Evolutionary conservation across 2,797 vertebrate genomes (phyloP), one percentile per base, ranked within the genome.

Genomic region (Megaceryle alcyon): DNA sequence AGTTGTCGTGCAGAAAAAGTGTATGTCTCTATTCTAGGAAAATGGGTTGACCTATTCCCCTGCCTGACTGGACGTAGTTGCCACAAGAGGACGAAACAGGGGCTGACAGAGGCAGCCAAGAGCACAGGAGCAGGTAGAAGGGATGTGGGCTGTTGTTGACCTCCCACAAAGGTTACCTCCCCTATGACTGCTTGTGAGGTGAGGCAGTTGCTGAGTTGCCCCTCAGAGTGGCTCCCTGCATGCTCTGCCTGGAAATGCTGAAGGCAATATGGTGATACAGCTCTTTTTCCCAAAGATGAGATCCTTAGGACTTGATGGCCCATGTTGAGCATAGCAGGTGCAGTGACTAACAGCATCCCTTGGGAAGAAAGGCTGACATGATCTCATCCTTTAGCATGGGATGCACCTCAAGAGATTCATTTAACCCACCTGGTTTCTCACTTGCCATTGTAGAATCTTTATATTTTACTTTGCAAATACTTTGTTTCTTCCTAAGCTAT

Each of bases 21-120:
- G 8, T 23, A 60, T 21, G 54, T 20, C 60, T 85, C 82, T 81
- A n/a, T 87, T 77, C 49, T 51, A 86, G 31, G 66, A 94, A 92
- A 93, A 22, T 81, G 61, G 69, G 64, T 80, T 96, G 92, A 90
- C 78, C 86, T 89, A 81, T 92, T 94, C 81, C 57, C 61, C 57
- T 89, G 78, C n/a, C 63, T 91, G 41, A 35, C 63, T 0, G 0
- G 78, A 86, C 23, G 37, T 35, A n/a, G n/a, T 5, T 79, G 39
- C 46, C 76, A 76, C n/a, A 82, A 65, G 48, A 86, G 46, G 51
- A 88, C 15, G 61, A 86, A 92, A 72, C 9, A 68, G 25, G n/a
- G 54, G 5, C 84, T 96, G 65, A 65, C 57, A 86, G 66, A 65
- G 28, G 65, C 35, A 70, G 78, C 41, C 22, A 39, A 80, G 33